Percentiles rank a stretch among this genome's conserved stretches.
Evolutionary conservation across 2,113 vertebrate species (phyloP).

Genomic region (Sinocyclocheilus grahami): DNA sequence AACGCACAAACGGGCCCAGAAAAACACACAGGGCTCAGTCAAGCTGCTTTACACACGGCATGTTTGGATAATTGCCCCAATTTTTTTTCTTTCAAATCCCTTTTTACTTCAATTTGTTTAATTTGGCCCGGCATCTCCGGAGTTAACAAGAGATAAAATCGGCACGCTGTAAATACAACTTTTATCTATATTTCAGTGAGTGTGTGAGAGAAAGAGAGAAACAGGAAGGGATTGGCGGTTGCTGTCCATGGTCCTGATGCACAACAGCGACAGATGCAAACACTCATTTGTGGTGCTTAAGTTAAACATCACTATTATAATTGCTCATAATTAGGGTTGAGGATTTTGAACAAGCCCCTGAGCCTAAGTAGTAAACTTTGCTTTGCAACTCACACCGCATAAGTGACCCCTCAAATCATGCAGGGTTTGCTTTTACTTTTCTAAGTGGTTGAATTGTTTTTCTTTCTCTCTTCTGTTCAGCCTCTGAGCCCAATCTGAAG

Average conservation of each 20-base stretch:
- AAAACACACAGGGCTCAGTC: slow-evolving; percentile 19
- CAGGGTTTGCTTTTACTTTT: background rate
- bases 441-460: background rate
- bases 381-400: too few species aligned
- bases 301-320: background rate
- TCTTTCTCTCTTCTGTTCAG: slow-evolving; percentile 64
- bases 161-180: slow-evolving; percentile 6
- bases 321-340: background rate
- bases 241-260: slow-evolving; percentile 51
- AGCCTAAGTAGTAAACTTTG: background rate
- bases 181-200: background rate
- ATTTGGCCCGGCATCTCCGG: slow-evolving; percentile 27
- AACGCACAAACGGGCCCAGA: slow-evolving; percentile 29
- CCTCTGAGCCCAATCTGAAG: slow-evolving; percentile 96
- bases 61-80: slow-evolving; percentile 51
- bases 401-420: background rate
- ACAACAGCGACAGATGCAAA: background rate
- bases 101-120: slow-evolving; percentile 38
- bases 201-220: background rate
- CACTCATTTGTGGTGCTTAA: background rate
- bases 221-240: background rate
- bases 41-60: slow-evolving; percentile 20
- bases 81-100: slow-evolving; percentile 32
- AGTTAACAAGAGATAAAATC: slow-evolving; percentile 6
- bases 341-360: background rate